Base-by-base conservation (phyloP, 2,888 invertebrate species). In the Hypselothyrea guttata region DNA sequence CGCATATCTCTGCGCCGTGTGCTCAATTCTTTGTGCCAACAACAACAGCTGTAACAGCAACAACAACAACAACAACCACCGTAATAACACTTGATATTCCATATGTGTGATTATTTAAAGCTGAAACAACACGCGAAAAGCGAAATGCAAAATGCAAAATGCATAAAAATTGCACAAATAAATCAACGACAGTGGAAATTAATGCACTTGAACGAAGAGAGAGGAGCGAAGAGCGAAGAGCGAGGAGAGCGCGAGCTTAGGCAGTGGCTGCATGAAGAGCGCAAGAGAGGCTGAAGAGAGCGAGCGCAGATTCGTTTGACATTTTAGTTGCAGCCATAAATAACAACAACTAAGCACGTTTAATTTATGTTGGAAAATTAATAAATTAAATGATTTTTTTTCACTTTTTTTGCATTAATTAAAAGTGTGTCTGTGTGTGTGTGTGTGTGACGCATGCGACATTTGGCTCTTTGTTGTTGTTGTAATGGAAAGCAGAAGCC, bases 21-120 rank as follows among this genome's bases (percentile, higher is more conserved):
- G 78, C 75, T 71, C 53, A 66, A 81, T 79, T 76, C 57, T 35
- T 37, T 54, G 52, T 56, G 46, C 37, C 48, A 56, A 52, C 44
- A 71, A 38, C 22, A 45, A 11, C n/a, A 30, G 33, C 30, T 27
- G 34, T 37, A 52, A 51, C 22, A 49, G 5, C 4, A 37, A 12
- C 16, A 30, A 8, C 38, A 57, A 49, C 38, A 69, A 27, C 18
- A 53, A 49, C 45, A 64, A 45, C 53, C 37, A 58, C n/a, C 48
- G 28, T 52, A 44, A 9, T 53, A 49, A 57, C 13, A 46, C 58
- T 45, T 41, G 42, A 37, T 22, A 16, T 61, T 57, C 68, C 82
- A 79, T 73, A 79, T 79, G 81, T 75, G 73, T 71, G 75, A 47
- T 65, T 55, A 63, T 68, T 71, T 68, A 51, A 55, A 61, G 47